These are phyloP conservation scores for Xenopus laevis DNA, from an alignment of 2,113 vertebrate genomes.

Conservation along the genomic window DNA sequence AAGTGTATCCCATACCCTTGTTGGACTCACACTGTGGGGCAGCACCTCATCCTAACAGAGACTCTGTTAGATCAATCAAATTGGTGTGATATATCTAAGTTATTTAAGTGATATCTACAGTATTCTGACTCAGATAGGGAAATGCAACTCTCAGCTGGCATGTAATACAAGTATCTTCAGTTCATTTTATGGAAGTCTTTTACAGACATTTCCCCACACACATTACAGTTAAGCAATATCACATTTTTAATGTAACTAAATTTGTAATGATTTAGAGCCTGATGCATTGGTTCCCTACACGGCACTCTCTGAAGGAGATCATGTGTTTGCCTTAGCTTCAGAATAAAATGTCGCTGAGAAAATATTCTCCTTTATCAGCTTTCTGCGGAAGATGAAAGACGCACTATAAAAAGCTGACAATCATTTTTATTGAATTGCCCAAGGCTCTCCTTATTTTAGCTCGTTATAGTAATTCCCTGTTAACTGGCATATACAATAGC, in stretches of 20 bases:
- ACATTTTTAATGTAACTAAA: slow-evolving; percentile 32
- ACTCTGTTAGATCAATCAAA: too few species aligned
- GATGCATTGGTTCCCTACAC: slow-evolving; percentile 16
- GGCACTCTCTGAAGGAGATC: slow-evolving; percentile 32
- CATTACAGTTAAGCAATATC: slow-evolving; percentile 5
- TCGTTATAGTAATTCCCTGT: slow-evolving; percentile 16
- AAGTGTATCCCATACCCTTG: too few species aligned
- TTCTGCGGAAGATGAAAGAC: slow-evolving; percentile 53
- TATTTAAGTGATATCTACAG: too few species aligned
- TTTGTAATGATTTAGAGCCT: slow-evolving; percentile 47
- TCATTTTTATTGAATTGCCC: slow-evolving; percentile 41
- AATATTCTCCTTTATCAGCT: slow-evolving; percentile 35
- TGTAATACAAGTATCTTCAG: too few species aligned
- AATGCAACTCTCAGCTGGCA: too few species aligned
- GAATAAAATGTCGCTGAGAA: slow-evolving; percentile 26
- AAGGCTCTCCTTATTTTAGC: slow-evolving; percentile 38
- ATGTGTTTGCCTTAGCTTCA: slow-evolving; percentile 34
- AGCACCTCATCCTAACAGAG: too few species aligned
- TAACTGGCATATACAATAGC: slow-evolving; percentile 11
- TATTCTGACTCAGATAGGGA: too few species aligned
- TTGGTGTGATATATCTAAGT: too few species aligned
- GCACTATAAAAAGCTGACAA: slow-evolving; percentile 16
- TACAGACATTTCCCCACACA: too few species aligned
- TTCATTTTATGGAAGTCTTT: too few species aligned
- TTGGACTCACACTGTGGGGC: too few species aligned